Percentiles rank a stretch among this genome's conserved stretches.
Conservation (phyloP, 2,113 vertebrate genomes). For the Melospiza georgiana region DNA sequence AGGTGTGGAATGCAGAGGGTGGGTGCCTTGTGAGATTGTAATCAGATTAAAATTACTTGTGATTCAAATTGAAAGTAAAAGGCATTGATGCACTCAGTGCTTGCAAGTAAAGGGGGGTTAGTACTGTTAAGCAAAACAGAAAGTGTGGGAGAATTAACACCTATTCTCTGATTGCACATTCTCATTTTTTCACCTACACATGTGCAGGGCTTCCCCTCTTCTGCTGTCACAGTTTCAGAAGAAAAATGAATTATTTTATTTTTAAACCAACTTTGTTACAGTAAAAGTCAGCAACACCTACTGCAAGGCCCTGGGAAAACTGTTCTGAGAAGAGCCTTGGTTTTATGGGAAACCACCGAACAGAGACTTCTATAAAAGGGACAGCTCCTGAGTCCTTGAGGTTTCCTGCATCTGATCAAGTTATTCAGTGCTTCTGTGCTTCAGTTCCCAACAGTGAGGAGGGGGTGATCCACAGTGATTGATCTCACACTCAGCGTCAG, state of each 20-base stretch:
- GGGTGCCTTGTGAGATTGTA: not conserved
- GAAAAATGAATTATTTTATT: not conserved
- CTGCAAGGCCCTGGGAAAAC: not conserved
- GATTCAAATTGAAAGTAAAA: conserved; percentile 26
- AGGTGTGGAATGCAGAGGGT: not conserved
- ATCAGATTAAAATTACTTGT: not conserved
- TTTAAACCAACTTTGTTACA: not conserved
- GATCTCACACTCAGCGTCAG: not conserved
- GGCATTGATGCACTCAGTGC: not conserved
- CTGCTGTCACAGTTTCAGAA: not conserved
- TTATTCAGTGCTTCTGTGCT: not conserved
- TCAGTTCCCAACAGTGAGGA: not conserved
- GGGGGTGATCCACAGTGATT: accelerated
- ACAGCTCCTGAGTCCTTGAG: not conserved
- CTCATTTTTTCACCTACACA: conserved; percentile 10
- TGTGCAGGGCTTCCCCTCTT: not conserved
- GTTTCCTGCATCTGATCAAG: not conserved
- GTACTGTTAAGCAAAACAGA: conserved; percentile 17
- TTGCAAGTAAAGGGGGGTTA: not conserved
- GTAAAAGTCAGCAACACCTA: not conserved
- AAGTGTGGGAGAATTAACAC: not conserved
- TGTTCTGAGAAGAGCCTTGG: not conserved
- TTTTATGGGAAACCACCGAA: not conserved
- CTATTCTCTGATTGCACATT: not conserved
- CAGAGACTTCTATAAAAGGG: not conserved